Base-by-base conservation (phyloP, 2,113 vertebrate genomes). In the Hypocryptadius cinnamomeus region DNA sequence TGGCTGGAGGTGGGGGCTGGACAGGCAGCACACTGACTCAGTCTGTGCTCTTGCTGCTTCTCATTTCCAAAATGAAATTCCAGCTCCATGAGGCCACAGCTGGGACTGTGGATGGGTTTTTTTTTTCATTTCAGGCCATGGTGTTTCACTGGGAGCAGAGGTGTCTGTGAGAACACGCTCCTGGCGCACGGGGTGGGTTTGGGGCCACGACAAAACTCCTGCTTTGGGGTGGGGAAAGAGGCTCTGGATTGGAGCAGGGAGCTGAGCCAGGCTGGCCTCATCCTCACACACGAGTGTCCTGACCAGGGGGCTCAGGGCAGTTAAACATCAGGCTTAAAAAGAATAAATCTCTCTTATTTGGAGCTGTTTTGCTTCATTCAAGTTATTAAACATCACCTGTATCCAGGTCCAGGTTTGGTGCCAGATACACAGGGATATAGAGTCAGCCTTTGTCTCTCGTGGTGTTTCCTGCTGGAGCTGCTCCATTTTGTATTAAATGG, bases 371-470 rank as follows among this genome's bases (percentile, higher is more conserved):
- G 40, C 83, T 80, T 80, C 72, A 63, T 80, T 69, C 54, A 18
- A 59, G n/a, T 93, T 59, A 71, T 81, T 86, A 86, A 94, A 86
- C 21, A 71, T 31, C 35, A 42, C 78, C 82, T 51, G 85, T 83
- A 64, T 74, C 72, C 95, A 44, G 21, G 11, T 39, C 85, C 88
- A 78, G 63, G 44, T 22, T 78, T 68, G 69, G 69, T 85, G 85
- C 82, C 93, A 90, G 77, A 50, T 12, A 33, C 64, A 31, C 37
- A 10, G 61, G 90, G 74, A 76, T 79, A 48, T 33, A 87, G 63
- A 94, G 69, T n/a, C 93, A 94, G 79, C 69, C 88, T 93, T 90
- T 93, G 85, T 92, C 72, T 84, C 85, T 61, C 27, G 3, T 63
- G 85, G 50, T 77, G 54, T 47, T 66, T 63, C 76, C 90, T 92